A percentile compares a stretch with the other conserved stretches of the same genome.
Conservation (phyloP, 2,113 vertebrate species). For the Phylloscopus whistleri region DNA sequence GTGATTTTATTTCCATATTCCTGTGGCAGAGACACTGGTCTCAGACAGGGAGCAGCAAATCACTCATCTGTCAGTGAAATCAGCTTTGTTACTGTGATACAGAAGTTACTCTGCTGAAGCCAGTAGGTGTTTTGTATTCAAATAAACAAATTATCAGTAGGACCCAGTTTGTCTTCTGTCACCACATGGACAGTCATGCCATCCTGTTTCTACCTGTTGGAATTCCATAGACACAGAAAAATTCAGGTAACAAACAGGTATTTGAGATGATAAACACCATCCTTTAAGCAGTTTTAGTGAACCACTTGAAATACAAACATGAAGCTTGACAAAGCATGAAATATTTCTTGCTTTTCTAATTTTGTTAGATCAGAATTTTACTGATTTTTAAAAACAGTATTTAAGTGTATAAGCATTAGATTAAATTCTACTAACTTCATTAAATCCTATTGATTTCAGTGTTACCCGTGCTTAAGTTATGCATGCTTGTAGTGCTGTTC, state of each 20-base stretch:
- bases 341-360: not conserved
- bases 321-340: not conserved
- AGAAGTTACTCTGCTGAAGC: not conserved
- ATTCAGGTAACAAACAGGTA: not conserved
- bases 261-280: not conserved
- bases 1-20: not conserved
- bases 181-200: not conserved
- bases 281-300: not conserved
- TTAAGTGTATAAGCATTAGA: not conserved
- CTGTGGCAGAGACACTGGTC: not conserved
- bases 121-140: not conserved
- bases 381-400: not conserved
- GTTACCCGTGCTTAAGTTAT: not conserved
- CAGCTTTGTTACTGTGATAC: not conserved
- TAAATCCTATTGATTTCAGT: not conserved
- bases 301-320: not conserved
- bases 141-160: not conserved
- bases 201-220: not conserved
- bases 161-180: not conserved
- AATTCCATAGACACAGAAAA: not conserved
- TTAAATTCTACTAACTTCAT: not conserved
- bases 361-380: not conserved
- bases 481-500: not conserved
- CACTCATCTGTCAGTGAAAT: not conserved
- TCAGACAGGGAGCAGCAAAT: not conserved